Base-by-base conservation (phyloP, 2,797 vertebrate species). In the Champsocephalus esox region DNA sequence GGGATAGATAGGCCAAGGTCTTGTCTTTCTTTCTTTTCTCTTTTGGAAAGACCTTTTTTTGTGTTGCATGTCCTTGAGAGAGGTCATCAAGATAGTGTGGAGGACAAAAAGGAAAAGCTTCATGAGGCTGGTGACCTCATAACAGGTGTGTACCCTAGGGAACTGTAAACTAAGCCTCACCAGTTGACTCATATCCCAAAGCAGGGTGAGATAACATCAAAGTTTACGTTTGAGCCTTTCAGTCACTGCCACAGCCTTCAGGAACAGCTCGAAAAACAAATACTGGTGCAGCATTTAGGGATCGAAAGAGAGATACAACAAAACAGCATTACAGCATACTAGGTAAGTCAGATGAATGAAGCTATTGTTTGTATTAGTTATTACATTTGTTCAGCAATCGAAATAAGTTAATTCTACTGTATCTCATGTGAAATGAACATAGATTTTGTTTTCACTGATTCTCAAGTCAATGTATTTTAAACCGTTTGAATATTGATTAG, bases 161-260 rank as follows among this genome's bases (percentile, higher is more conserved):
- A 84, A 83, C 74, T 69, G 74, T 86, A 85, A 87, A 86, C 79
- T 73, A 78, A 84, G 75, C 86, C 78, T 82, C 69, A 49, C 61
- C 75, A 54, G 84, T 86, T 90, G 87, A 91, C 87, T 85, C 85
- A 81, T 74, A 86, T 85, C 82, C 75, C 62, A 24, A 12, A 77
- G 83, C 76, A 51, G 34, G 32, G 52, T 62, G 68, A 17, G 87
- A 91, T 91, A 89, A 87, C 85, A 90, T 93, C 85, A 81, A 59
- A 71, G 88, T 90, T 84, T 79, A 86, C 79, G 83, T 88, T 64
- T 77, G 71, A 80, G 78, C 81, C 81, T 87, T 84, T 85, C 77
- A 85, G 86, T 87, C 72, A 83, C 49, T 10, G 57, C 76, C 65
- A 76, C 68, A 62, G 75, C 87, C 81, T 38, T 34, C 0, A 46